phyloP scores from a whole-genome alignment of 2,888 invertebrate genomes.

The Dastarcus helophoroides region DNA sequence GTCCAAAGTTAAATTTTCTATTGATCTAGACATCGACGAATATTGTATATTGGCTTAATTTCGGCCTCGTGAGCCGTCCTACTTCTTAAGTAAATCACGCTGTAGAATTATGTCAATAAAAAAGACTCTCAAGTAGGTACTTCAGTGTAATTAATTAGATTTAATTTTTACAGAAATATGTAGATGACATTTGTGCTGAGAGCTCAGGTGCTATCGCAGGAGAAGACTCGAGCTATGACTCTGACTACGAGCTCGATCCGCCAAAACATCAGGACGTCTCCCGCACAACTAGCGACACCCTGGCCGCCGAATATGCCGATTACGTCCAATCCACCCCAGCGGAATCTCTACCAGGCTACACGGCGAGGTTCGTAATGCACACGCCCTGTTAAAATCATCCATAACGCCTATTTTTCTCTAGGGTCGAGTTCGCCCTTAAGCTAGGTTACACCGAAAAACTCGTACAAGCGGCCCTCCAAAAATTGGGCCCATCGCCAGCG shows the following conservation, averaged over 20 bases:
- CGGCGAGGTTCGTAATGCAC: constrained; percentile 26
- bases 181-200: constrained; percentile 51
- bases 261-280: constrained; percentile 61
- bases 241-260: constrained; percentile 55
- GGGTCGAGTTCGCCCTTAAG: constrained; percentile 84
- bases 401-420: too few species aligned
- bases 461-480: constrained; percentile 70
- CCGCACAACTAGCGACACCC: constrained; percentile 71
- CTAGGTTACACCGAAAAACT: constrained; percentile 83
- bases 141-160: background rate
- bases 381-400: constrained; percentile 2
- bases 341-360: constrained; percentile 32
- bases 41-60: too few species aligned
- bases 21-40: too few species aligned
- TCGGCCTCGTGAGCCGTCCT: too few species aligned
- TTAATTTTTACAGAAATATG: constrained; percentile 52
- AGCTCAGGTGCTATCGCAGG: constrained; percentile 44
- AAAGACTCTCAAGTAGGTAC: too few species aligned
- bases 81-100: too few species aligned
- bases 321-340: constrained; percentile 49
- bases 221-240: constrained; percentile 81
- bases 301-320: constrained; percentile 76
- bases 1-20: too few species aligned
- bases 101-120: too few species aligned
- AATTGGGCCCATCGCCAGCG: constrained; percentile 74